Conservation (phyloP, 1,140 invertebrate species). For the Drosophila novamexicana region DNA sequence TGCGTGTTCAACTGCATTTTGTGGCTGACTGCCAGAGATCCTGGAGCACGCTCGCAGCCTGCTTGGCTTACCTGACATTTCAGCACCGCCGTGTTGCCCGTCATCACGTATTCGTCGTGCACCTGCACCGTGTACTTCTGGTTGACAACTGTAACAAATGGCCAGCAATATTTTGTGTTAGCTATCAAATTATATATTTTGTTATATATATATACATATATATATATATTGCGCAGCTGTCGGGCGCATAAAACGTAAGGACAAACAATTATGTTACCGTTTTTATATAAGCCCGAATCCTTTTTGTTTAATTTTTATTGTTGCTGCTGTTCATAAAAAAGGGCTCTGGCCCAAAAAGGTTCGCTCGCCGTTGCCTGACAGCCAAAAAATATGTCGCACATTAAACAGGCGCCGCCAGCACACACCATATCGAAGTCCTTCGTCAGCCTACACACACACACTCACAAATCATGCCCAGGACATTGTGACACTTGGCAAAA, state of each 20-base stretch:
- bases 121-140: conserved; percentile 94
- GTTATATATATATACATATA: background rate
- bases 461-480: conserved; percentile 48
- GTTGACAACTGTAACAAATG: conserved; percentile 89
- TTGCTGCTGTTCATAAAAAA: conserved; percentile 42
- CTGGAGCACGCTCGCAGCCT: background rate
- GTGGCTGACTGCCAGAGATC: conserved; percentile 4
- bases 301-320: conserved; percentile 60
- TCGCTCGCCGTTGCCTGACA: conserved; percentile 50
- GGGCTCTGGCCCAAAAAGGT: conserved; percentile 14
- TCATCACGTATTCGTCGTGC: conserved; percentile 94
- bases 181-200: background rate
- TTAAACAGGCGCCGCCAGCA: conserved; percentile 35
- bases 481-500: conserved; percentile 76
- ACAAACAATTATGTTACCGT: conserved; percentile 55
- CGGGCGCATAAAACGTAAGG: background rate
- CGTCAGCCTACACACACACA: conserved; percentile 18
- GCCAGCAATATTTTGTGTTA: background rate
- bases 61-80: conserved; percentile 88
- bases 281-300: conserved; percentile 57
- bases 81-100: conserved; percentile 93
- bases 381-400: conserved; percentile 66
- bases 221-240: conserved; percentile 43
- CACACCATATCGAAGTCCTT: conserved; percentile 28
- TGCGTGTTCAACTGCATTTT: conserved; percentile 63